A percentile compares a stretch with the other conserved stretches of the same genome.
Evolutionary conservation across 2,888 invertebrate genomes (phyloP).

Genomic region (Aphrophora alni): DNA sequence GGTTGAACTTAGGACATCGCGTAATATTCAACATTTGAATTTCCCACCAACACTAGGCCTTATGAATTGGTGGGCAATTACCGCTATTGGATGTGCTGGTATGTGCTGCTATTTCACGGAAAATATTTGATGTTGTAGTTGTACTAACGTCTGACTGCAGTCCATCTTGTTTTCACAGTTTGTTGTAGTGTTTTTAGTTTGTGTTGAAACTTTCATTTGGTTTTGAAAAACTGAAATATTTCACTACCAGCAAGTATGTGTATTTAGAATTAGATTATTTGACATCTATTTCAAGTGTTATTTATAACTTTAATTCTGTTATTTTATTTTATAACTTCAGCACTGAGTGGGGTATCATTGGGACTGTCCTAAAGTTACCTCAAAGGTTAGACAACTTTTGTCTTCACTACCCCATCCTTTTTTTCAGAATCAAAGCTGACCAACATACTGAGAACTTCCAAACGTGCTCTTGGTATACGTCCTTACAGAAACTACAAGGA

Average conservation of each 20-base stretch:
- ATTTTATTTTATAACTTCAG: background rate
- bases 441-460: background rate
- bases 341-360: background rate
- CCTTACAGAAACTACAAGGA: background rate
- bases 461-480: background rate
- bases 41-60: background rate
- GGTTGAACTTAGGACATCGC: background rate
- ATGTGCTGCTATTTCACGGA: background rate
- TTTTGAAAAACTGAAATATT: background rate
- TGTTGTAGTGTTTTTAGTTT: background rate
- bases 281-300: background rate
- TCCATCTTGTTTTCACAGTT: background rate
- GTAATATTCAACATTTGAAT: background rate
- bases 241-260: background rate
- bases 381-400: background rate
- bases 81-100: background rate
- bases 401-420: background rate
- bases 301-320: background rate
- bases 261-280: background rate
- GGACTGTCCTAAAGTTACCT: background rate
- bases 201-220: background rate
- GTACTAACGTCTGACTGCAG: background rate
- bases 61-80: background rate
- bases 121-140: background rate
- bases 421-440: background rate